These are phyloP conservation scores for Aptenodytes forsteri DNA, from an alignment of 2,113 vertebrate species.

Conservation along the genomic window DNA sequence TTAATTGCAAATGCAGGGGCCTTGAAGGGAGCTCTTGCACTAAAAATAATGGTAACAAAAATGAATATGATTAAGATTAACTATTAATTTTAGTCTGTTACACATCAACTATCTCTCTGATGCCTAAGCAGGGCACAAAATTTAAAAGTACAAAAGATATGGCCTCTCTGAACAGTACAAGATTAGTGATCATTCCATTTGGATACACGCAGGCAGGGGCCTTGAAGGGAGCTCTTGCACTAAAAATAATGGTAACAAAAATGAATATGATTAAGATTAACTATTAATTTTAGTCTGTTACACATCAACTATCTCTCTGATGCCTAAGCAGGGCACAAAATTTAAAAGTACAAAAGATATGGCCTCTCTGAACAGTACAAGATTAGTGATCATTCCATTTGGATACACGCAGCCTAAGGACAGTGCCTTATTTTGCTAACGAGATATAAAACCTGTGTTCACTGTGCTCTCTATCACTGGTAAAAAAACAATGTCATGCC, in stretches of 20 bases:
- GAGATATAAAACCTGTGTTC: background rate
- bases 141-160: background rate
- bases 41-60: background rate
- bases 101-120: background rate
- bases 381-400: background rate
- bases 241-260: background rate
- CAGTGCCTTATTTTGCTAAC: background rate
- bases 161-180: background rate
- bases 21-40: background rate
- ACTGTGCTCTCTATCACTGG: background rate
- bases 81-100: background rate
- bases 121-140: background rate
- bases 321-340: background rate
- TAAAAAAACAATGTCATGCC: background rate
- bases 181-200: background rate
- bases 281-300: background rate
- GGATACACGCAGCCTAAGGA: background rate
- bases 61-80: accelerated
- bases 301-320: background rate
- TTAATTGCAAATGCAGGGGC: background rate
- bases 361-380: background rate
- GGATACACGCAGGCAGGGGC: background rate
- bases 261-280: accelerated
- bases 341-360: background rate
- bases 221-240: background rate